phyloP scores from a whole-genome alignment of 2,888 invertebrate genomes.

The Xanthia togata region DNA sequence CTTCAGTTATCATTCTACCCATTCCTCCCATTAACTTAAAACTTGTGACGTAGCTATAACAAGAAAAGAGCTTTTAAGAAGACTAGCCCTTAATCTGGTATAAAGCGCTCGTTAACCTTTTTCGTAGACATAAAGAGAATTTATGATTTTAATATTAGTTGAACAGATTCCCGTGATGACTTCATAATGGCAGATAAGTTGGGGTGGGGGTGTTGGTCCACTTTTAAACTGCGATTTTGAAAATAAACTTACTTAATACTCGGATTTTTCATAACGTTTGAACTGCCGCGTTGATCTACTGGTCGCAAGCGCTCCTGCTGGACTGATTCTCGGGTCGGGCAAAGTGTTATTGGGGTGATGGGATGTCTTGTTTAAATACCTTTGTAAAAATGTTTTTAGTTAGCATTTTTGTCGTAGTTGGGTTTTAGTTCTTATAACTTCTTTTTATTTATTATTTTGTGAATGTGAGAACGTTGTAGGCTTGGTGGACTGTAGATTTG shows the following conservation, averaged over 20 bases:
- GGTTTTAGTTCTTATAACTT: no score
- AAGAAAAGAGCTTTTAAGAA: slow-evolving; percentile 20
- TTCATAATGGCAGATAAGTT: slow-evolving; percentile 48
- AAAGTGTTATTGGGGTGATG: neutral
- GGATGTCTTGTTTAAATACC: no score
- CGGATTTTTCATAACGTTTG: neutral
- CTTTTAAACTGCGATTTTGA: neutral
- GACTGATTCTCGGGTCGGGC: neutral
- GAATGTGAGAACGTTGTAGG: no score
- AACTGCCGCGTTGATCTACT: neutral
- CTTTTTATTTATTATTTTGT: no score
- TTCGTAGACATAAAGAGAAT: slow-evolving; percentile 68
- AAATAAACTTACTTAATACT: neutral
- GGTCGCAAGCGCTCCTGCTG: no score
- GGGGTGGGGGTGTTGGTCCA: neutral
- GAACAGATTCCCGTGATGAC: slow-evolving; percentile 61
- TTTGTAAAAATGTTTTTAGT: no score
- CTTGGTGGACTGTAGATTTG: no score
- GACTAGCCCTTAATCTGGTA: slow-evolving; percentile 53
- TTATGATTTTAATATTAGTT: slow-evolving; percentile 73
- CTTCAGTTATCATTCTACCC: slow-evolving; percentile 2
- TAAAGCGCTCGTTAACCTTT: slow-evolving; percentile 70
- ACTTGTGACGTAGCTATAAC: slow-evolving; percentile 28
- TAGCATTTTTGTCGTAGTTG: no score
- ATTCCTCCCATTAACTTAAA: neutral